phyloP scores from a whole-genome alignment of 23 tunicate genomes.

The Phallusia fumigata region DNA sequence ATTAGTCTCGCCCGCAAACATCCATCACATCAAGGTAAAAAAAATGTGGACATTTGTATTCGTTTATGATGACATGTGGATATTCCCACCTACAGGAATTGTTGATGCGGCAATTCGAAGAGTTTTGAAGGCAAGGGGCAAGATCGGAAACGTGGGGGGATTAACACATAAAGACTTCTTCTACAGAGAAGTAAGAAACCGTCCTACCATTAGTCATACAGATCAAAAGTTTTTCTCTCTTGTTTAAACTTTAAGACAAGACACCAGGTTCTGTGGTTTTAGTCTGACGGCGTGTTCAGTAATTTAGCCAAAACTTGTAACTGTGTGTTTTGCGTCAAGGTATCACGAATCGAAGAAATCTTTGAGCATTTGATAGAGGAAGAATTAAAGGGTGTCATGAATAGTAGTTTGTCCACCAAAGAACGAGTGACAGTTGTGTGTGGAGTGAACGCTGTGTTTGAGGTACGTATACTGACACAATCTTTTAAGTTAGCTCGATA shows the following conservation, averaged over 20 bases:
- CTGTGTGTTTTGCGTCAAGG: slow-evolving; percentile 15
- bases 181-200: slow-evolving; percentile 62
- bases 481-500: no score
- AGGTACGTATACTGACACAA: slow-evolving; percentile 28
- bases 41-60: neutral
- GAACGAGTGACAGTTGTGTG: slow-evolving; percentile 35
- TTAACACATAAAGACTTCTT: slow-evolving; percentile 71
- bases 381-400: slow-evolving; percentile 40
- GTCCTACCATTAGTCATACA: neutral
- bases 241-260: no score
- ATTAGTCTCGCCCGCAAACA: slow-evolving; percentile 60
- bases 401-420: slow-evolving; percentile 35
- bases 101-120: slow-evolving; percentile 67
- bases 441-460: slow-evolving; percentile 64
- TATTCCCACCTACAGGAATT: slow-evolving; percentile 28
- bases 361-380: slow-evolving; percentile 65
- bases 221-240: no score
- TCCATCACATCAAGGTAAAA: slow-evolving; percentile 57
- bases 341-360: slow-evolving; percentile 77
- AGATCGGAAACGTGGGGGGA: slow-evolving; percentile 23
- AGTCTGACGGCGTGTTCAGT: neutral
- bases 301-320: neutral
- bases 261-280: neutral
- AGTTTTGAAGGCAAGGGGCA: slow-evolving; percentile 49
- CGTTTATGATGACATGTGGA: neutral